A percentile compares a stretch with the other conserved stretches of the same genome.
These are phyloP conservation scores for Propithecus deckenii DNA, from an alignment of 2,797 vertebrate species.

Conservation along the genomic window DNA sequence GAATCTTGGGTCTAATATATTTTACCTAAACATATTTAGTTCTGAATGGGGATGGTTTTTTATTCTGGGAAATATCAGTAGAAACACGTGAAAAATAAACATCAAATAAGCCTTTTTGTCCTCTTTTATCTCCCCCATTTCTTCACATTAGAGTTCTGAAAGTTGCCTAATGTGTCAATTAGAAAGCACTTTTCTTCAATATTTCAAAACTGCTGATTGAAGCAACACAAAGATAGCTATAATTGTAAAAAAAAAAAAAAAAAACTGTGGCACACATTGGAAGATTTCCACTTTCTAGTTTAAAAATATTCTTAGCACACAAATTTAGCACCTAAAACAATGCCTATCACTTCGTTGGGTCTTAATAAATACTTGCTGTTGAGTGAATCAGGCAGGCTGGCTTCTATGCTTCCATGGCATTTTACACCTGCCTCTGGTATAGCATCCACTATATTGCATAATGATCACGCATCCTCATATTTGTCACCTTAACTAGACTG, in stretches of 20 bases:
- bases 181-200: neutral
- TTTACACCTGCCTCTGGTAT: neutral
- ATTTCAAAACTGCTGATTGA: slow-evolving; percentile 40
- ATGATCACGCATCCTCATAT: neutral
- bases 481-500: neutral
- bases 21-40: neutral
- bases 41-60: neutral
- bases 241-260: neutral
- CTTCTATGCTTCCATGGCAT: neutral
- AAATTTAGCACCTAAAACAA: slow-evolving; percentile 15
- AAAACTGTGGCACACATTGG: neutral
- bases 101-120: neutral
- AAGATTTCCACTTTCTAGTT: slow-evolving; percentile 24
- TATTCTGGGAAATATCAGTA: neutral
- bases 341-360: neutral
- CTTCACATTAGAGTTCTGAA: neutral
- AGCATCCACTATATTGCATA: neutral
- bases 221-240: slow-evolving; percentile 1
- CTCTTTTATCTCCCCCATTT: neutral
- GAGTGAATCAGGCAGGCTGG: neutral
- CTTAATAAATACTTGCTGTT: neutral
- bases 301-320: neutral
- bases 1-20: neutral
- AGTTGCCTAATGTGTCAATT: neutral
- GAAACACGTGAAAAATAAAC: neutral